Evolutionary conservation across 2,113 vertebrate species (phyloP).

Genomic region (Mellivora capensis): DNA sequence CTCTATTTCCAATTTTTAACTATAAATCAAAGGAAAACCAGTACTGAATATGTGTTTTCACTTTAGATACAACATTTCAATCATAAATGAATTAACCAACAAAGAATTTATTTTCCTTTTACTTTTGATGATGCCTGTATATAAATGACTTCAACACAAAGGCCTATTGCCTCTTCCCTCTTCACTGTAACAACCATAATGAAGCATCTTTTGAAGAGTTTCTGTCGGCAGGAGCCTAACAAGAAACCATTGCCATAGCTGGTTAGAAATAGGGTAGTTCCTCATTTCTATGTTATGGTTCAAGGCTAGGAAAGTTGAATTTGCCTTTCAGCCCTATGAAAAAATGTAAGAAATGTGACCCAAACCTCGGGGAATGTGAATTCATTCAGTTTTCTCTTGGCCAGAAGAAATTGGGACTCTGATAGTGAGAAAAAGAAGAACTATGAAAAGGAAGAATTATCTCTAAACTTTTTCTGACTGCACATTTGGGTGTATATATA

Average conservation of each 20-base stretch:
- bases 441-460: neutral
- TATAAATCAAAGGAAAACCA: neutral
- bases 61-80: neutral
- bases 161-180: neutral
- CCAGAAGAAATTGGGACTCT: neutral
- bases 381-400: neutral
- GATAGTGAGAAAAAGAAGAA: neutral
- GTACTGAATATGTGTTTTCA: neutral
- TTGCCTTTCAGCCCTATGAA: neutral
- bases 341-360: slow-evolving; percentile 46
- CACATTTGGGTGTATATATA: neutral
- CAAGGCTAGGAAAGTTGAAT: neutral
- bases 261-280: neutral
- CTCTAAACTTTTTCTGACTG: neutral
- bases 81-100: neutral
- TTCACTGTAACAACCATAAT: neutral
- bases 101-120: neutral
- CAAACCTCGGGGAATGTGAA: neutral
- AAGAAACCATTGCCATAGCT: neutral
- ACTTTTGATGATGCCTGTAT: neutral
- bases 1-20: neutral
- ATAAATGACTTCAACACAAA: neutral
- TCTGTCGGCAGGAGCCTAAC: neutral
- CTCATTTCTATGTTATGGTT: neutral
- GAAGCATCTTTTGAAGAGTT: neutral